These are phyloP conservation scores for Cyanoramphus novaezelandiae DNA, from an alignment of 2,113 vertebrate species.

Conservation along the genomic window DNA sequence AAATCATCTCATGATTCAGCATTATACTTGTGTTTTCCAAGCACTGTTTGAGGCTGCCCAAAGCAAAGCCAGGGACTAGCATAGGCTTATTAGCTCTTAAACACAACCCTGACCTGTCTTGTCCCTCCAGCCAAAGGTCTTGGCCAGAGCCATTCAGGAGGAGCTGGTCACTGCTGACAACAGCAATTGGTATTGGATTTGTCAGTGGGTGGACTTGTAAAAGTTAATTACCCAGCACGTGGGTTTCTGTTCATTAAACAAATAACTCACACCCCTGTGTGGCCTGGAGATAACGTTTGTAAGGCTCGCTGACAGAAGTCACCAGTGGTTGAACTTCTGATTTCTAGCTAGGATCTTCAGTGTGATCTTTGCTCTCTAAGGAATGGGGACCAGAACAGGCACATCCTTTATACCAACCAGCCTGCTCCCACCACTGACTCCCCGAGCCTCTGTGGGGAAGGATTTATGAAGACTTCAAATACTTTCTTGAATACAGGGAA, in stretches of 20 bases:
- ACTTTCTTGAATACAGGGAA: not conserved
- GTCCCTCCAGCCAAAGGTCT: not conserved
- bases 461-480: not conserved
- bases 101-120: not conserved
- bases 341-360: not conserved
- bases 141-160: not conserved
- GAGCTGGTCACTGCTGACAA: not conserved
- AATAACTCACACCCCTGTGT: not conserved
- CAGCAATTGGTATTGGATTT: not conserved
- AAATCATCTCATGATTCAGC: not conserved
- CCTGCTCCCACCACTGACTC: not conserved
- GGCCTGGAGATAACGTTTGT: not conserved
- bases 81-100: not conserved
- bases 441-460: not conserved
- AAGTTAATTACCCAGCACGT: not conserved
- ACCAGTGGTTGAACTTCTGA: not conserved
- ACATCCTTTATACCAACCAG: not conserved
- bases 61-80: not conserved
- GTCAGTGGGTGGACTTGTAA: accelerated
- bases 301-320: not conserved
- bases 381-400: not conserved
- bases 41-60: not conserved
- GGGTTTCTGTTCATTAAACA: not conserved
- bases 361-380: not conserved
- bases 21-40: not conserved